Base-by-base conservation (phyloP, 2,797 vertebrate genomes). In the Tauraco hartlaubi region DNA sequence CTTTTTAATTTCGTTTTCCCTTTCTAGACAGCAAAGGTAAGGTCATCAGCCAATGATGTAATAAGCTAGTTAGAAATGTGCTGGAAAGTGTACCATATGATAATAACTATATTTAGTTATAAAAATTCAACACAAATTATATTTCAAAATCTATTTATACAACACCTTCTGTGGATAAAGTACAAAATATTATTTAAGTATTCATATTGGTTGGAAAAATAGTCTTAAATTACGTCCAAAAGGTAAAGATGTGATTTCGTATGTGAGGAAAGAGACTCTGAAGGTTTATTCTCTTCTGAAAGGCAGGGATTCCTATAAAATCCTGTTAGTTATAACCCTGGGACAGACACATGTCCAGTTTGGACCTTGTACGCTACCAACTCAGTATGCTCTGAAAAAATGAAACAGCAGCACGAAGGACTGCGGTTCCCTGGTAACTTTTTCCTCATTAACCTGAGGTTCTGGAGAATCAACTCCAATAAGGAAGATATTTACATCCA, bases 401-500 rank as follows among this genome's bases (percentile, higher is more conserved):
- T 10, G 10, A 25, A 82, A 77, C 28, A 21, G 22, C 11, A 25
- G 39, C 66, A 78, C 46, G 72, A 91, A 91, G 68, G 46, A 68
- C 61, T 83, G 9, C 26, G 29, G 28, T 20, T 64, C 33, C 52
- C 37, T 31, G 1, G 29, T 61, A 83, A 9, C n/a, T 58, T 86
- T 64, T 39, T 35, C 41, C 67, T 95, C 39, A 52, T 80, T 92
- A 81, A 68, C 64, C 58, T 61, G 61, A 54, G 25, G 43, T 85
- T 89, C 73, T 44, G 31, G 9, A 41, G 64, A 77, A 71, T 41
- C 63, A 87, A 1, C 75, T 89, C 48, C 51, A 64, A 5, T 52
- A 39, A 75, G 68, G 58, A 59, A 78, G 73, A 88, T 82, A 94
- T 91, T 92, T 94, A 94, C 87, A 80, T 31, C 74, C 62, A 94